Base-by-base conservation (phyloP, 2,797 vertebrate species). In the Thalassophryne amazonica region DNA sequence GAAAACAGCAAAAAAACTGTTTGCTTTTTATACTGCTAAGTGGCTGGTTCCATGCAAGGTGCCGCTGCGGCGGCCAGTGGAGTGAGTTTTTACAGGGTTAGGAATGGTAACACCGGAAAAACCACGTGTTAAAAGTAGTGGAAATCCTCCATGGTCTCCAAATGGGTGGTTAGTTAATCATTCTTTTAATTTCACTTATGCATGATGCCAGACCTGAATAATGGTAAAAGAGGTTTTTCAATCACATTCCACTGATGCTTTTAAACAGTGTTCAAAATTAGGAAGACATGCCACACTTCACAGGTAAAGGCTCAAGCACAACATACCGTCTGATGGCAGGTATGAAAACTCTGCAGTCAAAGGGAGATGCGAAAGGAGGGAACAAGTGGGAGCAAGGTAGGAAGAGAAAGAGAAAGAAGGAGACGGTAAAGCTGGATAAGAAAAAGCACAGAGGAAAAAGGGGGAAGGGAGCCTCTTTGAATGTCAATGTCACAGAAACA, bases 291-390 rank as follows among this genome's bases (percentile, higher is more conserved):
- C 69, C 59, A 74, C 55, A 76, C 53, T 67, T 59, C 52, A 71
- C 54, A 75, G 57, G 49, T 57, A 50, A 52, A 48, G 49, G 61
- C 60, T 57, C 57, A 37, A 67, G 39, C 53, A 72, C 77, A 85
- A 90, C 91, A 62, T 91, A 91, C 89, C 89, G 87, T 86, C 78
- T 69, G 60, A 54, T 69, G 65, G 90, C 84, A 73, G 90, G 87
- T 79, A 79, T 88, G 86, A 91, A 88, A 48, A 88, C 75, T 90
- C 90, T 91, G 87, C 83, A 86, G 77, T 83, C 76, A 55, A 77
- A 25, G 62, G 72, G 54, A 66, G 76, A 57, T 41, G 30, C 63
- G 37, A 81, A 51, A 75, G 62, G 43, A 58, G 60, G 79, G 60
- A 53, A 78, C 60, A 81, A 33, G 70, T 65, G 64, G 74, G 66